Evolutionary conservation across 2,888 invertebrate genomes (phyloP), one percentile per base, ranked within the genome.

Genomic region (Sthenelais limicola): DNA sequence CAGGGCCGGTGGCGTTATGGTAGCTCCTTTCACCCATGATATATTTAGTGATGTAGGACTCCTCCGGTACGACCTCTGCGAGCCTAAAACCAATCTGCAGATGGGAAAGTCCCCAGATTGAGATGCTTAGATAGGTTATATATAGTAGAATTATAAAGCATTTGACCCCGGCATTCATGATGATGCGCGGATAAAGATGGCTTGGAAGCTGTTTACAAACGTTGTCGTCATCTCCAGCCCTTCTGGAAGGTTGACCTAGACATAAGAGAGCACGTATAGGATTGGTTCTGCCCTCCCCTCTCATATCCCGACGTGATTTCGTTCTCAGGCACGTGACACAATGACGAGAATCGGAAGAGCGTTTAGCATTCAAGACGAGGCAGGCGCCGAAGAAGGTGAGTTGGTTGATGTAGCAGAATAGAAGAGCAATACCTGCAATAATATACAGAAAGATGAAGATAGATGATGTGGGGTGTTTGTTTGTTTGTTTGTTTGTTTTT

Each of bases 331-430:
- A 76, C 9, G 82, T 79, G 49, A 78, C 30, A 32, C 77, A 81
- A 70, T 83, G 83, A 9, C 80, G 76, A 0, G 75, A 76, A 0
- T 73, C 58, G 18, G 76, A 73, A 0, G 81, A 77, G 12, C 83
- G 78, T 1, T 75, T 76, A 26, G 83, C 83, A 73, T 84, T 81
- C 28, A 83, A 75, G 0, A 82, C 80, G 33, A 84, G 75, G 67
- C 83, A 83, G 5, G 82, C 81, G 5, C 81, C 76, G 73, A 84
- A 83, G 70, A 85, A 80, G 0, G 81, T 81, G 49, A 82, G 76
- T 67, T 83, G 82, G 68, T 82, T 83, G 24, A 85, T 21, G 76
- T 84, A 85, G 72, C 83, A 83, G 58, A 84, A 77, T 4, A 83
- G 47, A 9, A 84, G 81, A 7, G 82, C 84, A 12, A 81, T 76